Evolutionary conservation across 1,140 invertebrate species (phyloP).

Genomic region (Drosophila novamexicana): DNA sequence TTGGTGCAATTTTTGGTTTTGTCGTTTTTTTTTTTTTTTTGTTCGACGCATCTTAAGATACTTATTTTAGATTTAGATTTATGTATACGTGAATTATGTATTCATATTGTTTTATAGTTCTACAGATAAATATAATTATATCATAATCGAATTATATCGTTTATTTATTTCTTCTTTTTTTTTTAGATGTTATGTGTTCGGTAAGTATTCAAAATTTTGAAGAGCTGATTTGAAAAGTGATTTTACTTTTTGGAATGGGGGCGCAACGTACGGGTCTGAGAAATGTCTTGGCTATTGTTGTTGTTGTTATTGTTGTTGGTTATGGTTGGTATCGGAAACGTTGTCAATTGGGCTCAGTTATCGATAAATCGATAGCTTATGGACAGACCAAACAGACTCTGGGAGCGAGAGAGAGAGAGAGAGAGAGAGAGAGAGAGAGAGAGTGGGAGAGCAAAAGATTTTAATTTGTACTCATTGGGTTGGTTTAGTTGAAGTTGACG

Average conservation of each 20-base stretch:
- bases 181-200: slow-evolving; percentile 84
- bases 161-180: slow-evolving; percentile 46
- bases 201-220: slow-evolving; percentile 28
- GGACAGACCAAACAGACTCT: slow-evolving; percentile 16
- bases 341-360: slow-evolving; percentile 17
- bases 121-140: slow-evolving; percentile 51
- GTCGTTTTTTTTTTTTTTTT: slow-evolving; percentile 21
- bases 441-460: no score
- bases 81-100: slow-evolving; percentile 33
- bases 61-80: slow-evolving; percentile 27
- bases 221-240: slow-evolving; percentile 19
- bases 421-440: slow-evolving; percentile 25
- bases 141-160: slow-evolving; percentile 54
- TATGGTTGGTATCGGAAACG: slow-evolving; percentile 26
- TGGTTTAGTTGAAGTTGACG: no score
- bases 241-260: slow-evolving; percentile 43
- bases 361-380: slow-evolving; percentile 5
- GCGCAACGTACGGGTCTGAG: slow-evolving; percentile 43
- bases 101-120: slow-evolving; percentile 49
- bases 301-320: slow-evolving; percentile 36
- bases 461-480: no score
- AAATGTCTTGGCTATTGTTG: slow-evolving; percentile 38
- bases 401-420: slow-evolving; percentile 7
- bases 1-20: slow-evolving; percentile 31
- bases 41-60: slow-evolving; percentile 39